A percentile compares a stretch with the other conserved stretches of the same genome.
Evolutionary conservation across 2,113 vertebrate species (phyloP).

Genomic region (Calypte anna): DNA sequence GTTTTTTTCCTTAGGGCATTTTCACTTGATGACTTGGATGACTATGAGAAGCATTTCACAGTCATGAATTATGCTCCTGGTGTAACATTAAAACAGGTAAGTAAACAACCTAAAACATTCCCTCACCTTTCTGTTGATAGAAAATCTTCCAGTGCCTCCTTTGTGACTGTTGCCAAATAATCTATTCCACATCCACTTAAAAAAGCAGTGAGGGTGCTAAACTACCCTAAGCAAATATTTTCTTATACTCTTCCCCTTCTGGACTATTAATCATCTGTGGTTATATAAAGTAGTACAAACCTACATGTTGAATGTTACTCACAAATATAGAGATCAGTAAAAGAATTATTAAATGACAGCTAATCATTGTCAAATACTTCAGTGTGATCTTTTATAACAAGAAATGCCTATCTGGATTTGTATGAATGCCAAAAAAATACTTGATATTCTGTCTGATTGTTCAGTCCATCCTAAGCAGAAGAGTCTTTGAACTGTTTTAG

Average conservation of each 20-base stretch:
- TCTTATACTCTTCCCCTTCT: neutral
- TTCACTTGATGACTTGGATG: slow-evolving; percentile 87
- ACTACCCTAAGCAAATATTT: neutral
- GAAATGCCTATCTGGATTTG: neutral
- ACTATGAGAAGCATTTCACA: slow-evolving; percentile 96
- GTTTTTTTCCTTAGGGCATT: slow-evolving; percentile 79
- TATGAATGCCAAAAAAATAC: neutral
- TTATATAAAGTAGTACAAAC: neutral
- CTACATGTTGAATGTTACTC: neutral
- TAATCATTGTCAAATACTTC: neutral
- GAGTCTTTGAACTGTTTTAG: slow-evolving; percentile 61
- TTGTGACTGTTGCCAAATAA: neutral
- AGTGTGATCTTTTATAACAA: neutral
- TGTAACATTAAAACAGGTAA: slow-evolving; percentile 89
- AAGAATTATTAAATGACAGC: neutral
- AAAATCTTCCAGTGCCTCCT: neutral
- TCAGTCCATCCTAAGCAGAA: neutral
- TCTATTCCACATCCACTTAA: neutral
- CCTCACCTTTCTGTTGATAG: neutral
- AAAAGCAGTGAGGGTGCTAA: neutral
- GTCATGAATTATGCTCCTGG: slow-evolving; percentile 93
- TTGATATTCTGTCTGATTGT: neutral
- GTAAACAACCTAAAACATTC: neutral
- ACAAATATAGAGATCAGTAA: neutral
- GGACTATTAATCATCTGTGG: neutral